Evolutionary conservation across 1,140 invertebrate species (phyloP).

Genomic region (Prorops nasuta): DNA sequence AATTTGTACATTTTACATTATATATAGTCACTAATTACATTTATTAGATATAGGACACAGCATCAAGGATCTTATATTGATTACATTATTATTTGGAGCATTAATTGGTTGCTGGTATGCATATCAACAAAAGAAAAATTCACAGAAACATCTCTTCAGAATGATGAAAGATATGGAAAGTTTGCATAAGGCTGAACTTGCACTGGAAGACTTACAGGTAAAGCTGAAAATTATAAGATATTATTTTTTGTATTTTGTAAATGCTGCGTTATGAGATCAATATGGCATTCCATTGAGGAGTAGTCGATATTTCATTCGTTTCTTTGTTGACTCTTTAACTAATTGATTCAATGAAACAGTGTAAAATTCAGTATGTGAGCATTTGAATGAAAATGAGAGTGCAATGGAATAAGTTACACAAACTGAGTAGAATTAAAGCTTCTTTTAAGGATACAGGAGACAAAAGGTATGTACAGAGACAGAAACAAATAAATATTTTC

Average conservation of each 20-base stretch:
- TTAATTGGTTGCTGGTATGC: conserved; percentile 88
- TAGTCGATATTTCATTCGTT: conserved; percentile 3
- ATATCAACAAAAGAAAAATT: conserved; percentile 83
- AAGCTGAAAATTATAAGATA: too few relatives aligned
- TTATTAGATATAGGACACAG: conserved; percentile 69
- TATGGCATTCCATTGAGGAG: too few relatives aligned
- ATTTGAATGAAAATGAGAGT: too few relatives aligned
- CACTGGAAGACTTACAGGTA: conserved; percentile 81
- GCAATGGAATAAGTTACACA: too few relatives aligned
- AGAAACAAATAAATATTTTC: too few relatives aligned
- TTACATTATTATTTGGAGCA: conserved; percentile 77
- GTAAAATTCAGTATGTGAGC: too few relatives aligned
- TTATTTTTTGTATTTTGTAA: conserved; percentile 5
- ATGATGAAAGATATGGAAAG: conserved; percentile 94
- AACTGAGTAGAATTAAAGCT: too few relatives aligned
- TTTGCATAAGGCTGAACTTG: conserved; percentile 84
- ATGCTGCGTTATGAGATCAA: too few relatives aligned
- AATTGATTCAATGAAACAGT: too few relatives aligned
- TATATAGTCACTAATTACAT: conserved; percentile 10
- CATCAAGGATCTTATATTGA: conserved; percentile 85
- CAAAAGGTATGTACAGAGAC: too few relatives aligned
- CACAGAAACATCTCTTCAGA: conserved; percentile 77
- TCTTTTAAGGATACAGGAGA: too few relatives aligned
- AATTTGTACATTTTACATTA: too few relatives aligned
- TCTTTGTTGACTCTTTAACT: conserved; percentile 5